Conservation (phyloP, 2,888 invertebrate genomes). For the Hirudinaria manillensis region DNA sequence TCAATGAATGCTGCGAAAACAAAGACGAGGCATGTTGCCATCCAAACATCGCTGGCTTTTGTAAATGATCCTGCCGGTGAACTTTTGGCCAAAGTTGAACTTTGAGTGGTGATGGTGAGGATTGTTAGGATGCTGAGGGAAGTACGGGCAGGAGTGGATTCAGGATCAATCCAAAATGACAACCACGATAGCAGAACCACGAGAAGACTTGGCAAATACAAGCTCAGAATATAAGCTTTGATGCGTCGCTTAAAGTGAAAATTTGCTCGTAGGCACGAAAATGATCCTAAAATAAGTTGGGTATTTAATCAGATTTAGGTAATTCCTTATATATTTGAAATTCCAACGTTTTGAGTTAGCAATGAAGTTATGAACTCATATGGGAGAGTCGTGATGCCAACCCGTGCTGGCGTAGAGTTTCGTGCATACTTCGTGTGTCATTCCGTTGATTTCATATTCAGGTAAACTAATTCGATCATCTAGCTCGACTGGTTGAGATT, state of each 20-base stretch:
- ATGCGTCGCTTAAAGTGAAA: slow-evolving; percentile 39
- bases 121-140: slow-evolving; percentile 41
- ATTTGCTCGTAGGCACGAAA: slow-evolving; percentile 39
- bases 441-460: not conserved
- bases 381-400: too few relatives aligned
- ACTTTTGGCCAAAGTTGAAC: slow-evolving; percentile 27
- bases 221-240: slow-evolving; percentile 40
- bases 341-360: too few relatives aligned
- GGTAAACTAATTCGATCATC: not conserved
- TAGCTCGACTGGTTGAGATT: not conserved
- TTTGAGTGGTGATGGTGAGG: slow-evolving; percentile 40
- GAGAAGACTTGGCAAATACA: slow-evolving; percentile 40
- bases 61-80: slow-evolving; percentile 34
- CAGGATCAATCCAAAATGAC: slow-evolving; percentile 43
- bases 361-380: too few relatives aligned
- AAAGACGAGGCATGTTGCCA: slow-evolving; percentile 36
- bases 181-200: slow-evolving; percentile 42
- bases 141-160: slow-evolving; percentile 42
- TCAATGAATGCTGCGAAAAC: slow-evolving; percentile 36
- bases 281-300: slow-evolving; percentile 32
- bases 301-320: too few relatives aligned
- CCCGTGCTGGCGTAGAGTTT: not conserved
- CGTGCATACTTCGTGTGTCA: not conserved
- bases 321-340: too few relatives aligned
- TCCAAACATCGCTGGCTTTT: slow-evolving; percentile 35